Base-by-base conservation (phyloP, 2,113 vertebrate genomes). In the Todiramphus chloris region DNA sequence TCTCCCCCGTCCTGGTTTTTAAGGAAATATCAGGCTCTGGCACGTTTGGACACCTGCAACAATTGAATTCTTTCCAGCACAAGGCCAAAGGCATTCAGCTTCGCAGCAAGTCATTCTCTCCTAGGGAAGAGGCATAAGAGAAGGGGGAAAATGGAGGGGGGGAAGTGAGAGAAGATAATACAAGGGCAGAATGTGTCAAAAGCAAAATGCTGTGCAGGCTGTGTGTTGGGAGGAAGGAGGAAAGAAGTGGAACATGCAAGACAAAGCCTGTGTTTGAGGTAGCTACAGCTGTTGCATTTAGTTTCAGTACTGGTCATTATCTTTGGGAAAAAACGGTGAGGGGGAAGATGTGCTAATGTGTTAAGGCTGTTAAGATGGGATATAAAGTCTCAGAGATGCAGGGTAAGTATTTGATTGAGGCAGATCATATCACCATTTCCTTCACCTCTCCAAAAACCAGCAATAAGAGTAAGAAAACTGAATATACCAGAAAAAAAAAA, bases 31-130 rank as follows among this genome's bases (percentile, higher is more conserved):
- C 37, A 74, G 51, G 16, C 83, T 91, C 72, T 85, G 89, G 62
- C 62, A 85, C 84, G 39, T 89, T 82, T 66, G 84, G 70, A 87
- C 75, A 93, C 78, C 93, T 96, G 89, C 83, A 94, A 64, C 31
- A 75, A 50, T 60, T 91, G 83, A 64, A 43, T 95, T 67, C 7
- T 78, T 95, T 95, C 89, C 89, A 94, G 83, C 35, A 39, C 18
- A 58, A 94, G 27, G 48, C 67, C 75, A 83, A 77, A 86, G 33
- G 80, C 27, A 27, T 56, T 46, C 13, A 44, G 37, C 13, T 89
- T 94, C 70, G 16, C 68, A 86, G 60, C 37, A 77, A 81, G 16
- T 68, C 8, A 50, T 87, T 89, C 74, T 72, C 68, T 95, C 46
- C 33, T 41, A 72, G 33, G 41, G 28, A 93, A 92, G 51, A 89